A percentile compares a stretch with the other conserved stretches of the same genome.
These are phyloP conservation scores for Saturnia pavonia DNA, from an alignment of 2,888 invertebrate species.

Conservation along the genomic window DNA sequence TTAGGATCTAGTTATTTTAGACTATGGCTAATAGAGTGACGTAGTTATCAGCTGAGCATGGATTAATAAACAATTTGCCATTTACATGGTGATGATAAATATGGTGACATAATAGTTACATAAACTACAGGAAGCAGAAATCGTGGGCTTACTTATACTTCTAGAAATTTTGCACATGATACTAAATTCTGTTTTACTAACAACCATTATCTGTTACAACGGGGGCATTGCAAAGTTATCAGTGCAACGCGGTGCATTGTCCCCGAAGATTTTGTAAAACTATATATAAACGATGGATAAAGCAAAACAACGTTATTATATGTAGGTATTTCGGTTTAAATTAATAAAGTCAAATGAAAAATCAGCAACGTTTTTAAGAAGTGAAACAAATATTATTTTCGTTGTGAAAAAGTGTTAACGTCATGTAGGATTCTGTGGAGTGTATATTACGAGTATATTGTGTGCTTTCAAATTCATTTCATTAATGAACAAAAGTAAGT, in stretches of 20 bases:
- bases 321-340: not conserved
- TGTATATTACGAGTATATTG: no score
- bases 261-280: slow-evolving; percentile 33
- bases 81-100: no score
- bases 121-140: not conserved
- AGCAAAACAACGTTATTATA: not conserved
- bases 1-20: no score
- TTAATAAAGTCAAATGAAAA: not conserved
- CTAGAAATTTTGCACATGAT: not conserved
- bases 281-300: slow-evolving; percentile 19
- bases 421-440: not conserved
- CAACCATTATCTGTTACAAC: slow-evolving; percentile 22
- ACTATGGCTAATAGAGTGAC: no score
- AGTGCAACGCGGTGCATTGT: slow-evolving; percentile 42
- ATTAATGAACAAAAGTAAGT: not conserved
- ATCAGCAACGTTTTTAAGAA: not conserved
- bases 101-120: no score
- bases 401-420: not conserved
- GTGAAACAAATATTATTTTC: not conserved
- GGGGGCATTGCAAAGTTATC: slow-evolving; percentile 45
- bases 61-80: no score
- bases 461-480: not conserved
- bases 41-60: no score
- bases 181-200: slow-evolving; percentile 10
- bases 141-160: not conserved